A percentile compares a stretch with the other conserved stretches of the same genome.
Evolutionary conservation across 2,113 vertebrate genomes (phyloP).

Genomic region (Neotoma lepida): DNA sequence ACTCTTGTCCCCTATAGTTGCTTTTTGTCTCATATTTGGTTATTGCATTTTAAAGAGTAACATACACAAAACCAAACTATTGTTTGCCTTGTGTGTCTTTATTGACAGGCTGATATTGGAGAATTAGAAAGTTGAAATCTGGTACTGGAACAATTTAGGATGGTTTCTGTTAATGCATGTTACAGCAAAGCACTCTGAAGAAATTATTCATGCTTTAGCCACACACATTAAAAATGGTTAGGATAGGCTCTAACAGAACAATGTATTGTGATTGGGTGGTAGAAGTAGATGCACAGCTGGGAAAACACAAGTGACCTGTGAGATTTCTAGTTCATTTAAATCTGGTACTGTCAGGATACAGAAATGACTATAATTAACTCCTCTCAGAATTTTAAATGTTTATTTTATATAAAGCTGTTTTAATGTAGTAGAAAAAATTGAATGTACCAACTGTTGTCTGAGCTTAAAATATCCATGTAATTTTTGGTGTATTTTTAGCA

Average conservation of each 20-base stretch:
- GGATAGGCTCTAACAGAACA: too few relatives aligned
- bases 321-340: background rate
- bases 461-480: background rate
- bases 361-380: background rate
- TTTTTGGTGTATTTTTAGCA: conserved; percentile 3
- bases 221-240: background rate
- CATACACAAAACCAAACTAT: background rate
- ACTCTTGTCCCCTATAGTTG: too few relatives aligned
- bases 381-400: conserved; percentile 29
- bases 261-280: too few relatives aligned
- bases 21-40: background rate
- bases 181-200: background rate
- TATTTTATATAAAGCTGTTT: conserved; percentile 10
- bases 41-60: background rate
- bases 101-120: background rate
- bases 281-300: background rate
- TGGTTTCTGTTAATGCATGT: background rate
- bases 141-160: background rate
- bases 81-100: background rate
- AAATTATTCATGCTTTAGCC: background rate
- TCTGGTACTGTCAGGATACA: background rate
- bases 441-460: background rate
- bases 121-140: background rate
- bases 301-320: background rate
- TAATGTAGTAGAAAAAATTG: background rate